These are phyloP conservation scores for Phalacrocorax pelagicus DNA, from an alignment of 2,113 vertebrate species.

Conservation along the genomic window DNA sequence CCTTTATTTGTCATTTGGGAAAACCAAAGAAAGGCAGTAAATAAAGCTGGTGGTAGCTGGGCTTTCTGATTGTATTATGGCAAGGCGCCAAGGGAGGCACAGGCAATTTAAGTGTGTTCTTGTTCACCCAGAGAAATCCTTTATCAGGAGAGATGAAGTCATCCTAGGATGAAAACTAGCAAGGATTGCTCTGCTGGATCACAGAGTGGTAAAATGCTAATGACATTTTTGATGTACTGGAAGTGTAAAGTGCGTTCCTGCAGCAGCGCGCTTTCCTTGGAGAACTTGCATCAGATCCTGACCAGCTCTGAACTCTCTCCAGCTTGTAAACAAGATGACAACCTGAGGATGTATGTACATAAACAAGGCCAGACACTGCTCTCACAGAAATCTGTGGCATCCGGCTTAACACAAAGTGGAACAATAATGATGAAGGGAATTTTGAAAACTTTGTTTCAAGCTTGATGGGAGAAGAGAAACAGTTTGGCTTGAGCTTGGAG, in stretches of 20 bases:
- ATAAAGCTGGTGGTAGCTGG: not conserved
- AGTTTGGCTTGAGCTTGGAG: not conserved
- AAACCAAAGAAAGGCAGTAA: not conserved
- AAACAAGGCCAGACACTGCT: not conserved
- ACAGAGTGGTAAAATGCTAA: not conserved
- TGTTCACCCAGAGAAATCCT: not conserved
- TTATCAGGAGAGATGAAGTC: not conserved
- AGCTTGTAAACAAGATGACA: not conserved
- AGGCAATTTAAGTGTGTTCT: not conserved
- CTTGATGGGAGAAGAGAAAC: not conserved
- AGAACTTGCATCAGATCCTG: not conserved
- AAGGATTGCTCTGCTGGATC: not conserved
- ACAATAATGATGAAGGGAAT: not conserved
- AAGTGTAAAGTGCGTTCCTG: not conserved
- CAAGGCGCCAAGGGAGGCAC: not conserved
- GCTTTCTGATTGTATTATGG: accelerated
- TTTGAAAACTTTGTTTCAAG: not conserved
- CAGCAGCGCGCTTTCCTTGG: not conserved
- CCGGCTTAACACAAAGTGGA: not conserved
- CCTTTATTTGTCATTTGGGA: not conserved
- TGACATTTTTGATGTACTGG: not conserved
- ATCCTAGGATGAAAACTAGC: not conserved
- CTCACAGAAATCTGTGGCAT: not conserved
- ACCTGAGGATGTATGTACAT: not conserved
- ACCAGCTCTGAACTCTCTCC: not conserved